Conservation (phyloP, 53 echinoderm and acorn worm genomes). For the Actinopyga echinites region DNA sequence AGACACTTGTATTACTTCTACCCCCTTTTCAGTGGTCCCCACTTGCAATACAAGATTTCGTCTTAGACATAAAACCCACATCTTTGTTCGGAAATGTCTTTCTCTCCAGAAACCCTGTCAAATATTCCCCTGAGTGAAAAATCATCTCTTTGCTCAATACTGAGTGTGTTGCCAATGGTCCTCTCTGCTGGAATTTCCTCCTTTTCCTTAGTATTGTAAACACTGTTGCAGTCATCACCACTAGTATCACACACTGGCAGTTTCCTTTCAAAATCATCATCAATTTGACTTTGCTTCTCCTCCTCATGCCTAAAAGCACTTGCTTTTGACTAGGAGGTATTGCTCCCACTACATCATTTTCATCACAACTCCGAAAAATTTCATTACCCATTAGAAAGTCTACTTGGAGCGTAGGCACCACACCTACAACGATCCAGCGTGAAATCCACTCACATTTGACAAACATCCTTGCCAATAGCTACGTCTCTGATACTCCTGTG, state of each 20-base stretch:
- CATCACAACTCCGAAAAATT: background rate
- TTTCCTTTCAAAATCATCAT: background rate
- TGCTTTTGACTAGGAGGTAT: background rate
- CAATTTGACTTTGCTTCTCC: background rate
- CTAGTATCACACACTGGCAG: too few species aligned
- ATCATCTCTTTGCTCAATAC: background rate
- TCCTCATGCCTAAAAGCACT: background rate
- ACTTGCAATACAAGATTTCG: too few species aligned
- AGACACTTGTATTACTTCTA: background rate
- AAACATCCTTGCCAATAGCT: background rate
- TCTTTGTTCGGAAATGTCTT: too few species aligned
- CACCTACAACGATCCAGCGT: background rate
- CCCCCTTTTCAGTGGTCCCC: too few species aligned
- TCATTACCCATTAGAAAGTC: conserved; percentile 10
- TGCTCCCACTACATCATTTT: background rate
- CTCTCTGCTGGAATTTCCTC: background rate
- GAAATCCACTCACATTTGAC: background rate
- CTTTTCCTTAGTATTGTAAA: background rate
- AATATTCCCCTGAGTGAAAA: background rate
- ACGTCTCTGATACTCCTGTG: background rate
- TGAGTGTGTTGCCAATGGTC: background rate
- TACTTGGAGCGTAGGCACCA: background rate
- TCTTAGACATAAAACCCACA: too few species aligned
- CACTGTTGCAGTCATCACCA: too few species aligned
- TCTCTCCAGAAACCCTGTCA: conserved; percentile 23